Evolutionary conservation across 1,140 invertebrate species (phyloP).

Genomic region (Saccostrea cuccullata): DNA sequence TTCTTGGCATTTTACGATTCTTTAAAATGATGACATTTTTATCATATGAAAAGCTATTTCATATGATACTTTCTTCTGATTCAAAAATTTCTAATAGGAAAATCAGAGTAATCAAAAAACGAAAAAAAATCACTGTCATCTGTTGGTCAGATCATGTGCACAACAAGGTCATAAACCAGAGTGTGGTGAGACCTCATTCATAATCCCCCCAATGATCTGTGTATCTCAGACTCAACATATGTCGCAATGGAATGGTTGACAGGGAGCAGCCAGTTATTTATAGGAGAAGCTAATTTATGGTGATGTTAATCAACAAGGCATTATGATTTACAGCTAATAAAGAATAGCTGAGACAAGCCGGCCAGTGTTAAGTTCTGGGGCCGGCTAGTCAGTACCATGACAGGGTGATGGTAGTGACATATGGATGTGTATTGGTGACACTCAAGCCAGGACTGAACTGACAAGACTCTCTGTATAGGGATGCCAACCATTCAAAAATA

Average conservation of each 20-base stretch:
- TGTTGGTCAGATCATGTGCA: background rate
- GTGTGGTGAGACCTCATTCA: background rate
- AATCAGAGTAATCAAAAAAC: too few relatives aligned
- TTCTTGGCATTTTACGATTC: too few relatives aligned
- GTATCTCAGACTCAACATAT: background rate
- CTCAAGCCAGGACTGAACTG: background rate
- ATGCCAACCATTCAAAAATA: background rate
- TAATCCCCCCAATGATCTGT: background rate
- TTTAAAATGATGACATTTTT: too few relatives aligned
- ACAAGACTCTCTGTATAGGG: background rate
- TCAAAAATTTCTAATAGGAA: too few relatives aligned
- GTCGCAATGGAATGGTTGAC: background rate
- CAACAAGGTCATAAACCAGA: background rate
- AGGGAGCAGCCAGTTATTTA: background rate
- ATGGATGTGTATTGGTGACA: background rate
- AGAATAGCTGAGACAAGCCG: background rate
- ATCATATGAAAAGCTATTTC: too few relatives aligned
- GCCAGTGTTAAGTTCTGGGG: background rate
- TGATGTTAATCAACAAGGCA: slow-evolving; percentile 16
- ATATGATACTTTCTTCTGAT: too few relatives aligned
- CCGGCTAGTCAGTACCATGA: background rate
- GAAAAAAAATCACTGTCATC: background rate
- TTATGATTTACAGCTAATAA: slow-evolving; percentile 15
- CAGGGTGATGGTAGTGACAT: background rate
- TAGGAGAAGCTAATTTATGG: slow-evolving; percentile 1